Conservation (phyloP, 2,797 vertebrate species). For the Acanthurus lineatus region DNA sequence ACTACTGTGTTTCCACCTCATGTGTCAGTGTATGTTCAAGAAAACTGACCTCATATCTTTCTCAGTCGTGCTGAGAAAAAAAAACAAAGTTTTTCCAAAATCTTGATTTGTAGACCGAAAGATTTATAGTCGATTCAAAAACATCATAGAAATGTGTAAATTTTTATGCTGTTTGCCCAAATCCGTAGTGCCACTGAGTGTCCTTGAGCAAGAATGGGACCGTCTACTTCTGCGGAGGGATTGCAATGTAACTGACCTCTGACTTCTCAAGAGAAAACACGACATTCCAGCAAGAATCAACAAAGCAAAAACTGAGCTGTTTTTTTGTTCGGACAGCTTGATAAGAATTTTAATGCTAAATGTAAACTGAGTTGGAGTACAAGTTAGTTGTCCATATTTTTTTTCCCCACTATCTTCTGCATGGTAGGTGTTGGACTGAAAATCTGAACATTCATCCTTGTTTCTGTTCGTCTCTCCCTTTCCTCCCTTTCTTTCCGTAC, state of each 20-base stretch:
- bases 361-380: not conserved
- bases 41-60: not conserved
- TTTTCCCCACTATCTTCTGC: not conserved
- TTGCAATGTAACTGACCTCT: conserved; percentile 28
- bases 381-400: not conserved
- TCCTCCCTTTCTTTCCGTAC: not conserved
- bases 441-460: conserved; percentile 25
- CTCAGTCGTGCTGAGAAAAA: not conserved
- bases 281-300: conserved; percentile 23
- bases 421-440: not conserved
- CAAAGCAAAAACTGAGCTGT: conserved; percentile 22
- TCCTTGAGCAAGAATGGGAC: conserved; percentile 13
- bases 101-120: not conserved
- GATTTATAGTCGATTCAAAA: not conserved
- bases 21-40: not conserved
- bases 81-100: not conserved
- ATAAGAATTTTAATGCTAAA: conserved; percentile 14
- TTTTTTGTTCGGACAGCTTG: not conserved
- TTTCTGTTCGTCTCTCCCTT: not conserved
- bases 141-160: not conserved
- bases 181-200: not conserved
- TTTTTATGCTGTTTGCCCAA: not conserved
- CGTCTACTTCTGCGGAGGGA: not conserved
- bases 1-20: not conserved
- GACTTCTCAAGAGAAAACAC: conserved; percentile 18